Evolutionary conservation across 2,113 vertebrate genomes (phyloP).

Genomic region (Raja brachyura): DNA sequence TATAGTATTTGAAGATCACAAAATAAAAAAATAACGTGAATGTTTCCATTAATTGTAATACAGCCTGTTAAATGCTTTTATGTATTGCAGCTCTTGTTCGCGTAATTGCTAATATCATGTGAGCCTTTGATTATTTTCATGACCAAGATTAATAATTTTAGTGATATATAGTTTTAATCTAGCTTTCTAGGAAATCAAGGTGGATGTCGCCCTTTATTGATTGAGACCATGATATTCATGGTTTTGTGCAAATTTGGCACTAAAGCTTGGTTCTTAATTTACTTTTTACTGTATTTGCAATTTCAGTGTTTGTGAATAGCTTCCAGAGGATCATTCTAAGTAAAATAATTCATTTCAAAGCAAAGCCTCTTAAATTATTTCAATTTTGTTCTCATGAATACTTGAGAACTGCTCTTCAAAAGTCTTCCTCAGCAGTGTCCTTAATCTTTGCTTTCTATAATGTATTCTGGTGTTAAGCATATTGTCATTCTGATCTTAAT

Average conservation of each 20-base stretch:
- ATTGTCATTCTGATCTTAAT: background rate
- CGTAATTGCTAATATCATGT: background rate
- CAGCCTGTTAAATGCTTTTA: background rate
- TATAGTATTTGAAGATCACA: background rate
- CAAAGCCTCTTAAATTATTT: background rate
- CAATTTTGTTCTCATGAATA: background rate
- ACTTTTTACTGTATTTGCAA: background rate
- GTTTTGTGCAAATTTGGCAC: background rate
- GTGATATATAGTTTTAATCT: background rate
- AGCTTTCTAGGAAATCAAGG: background rate
- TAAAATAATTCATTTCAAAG: background rate
- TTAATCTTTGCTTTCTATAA: background rate
- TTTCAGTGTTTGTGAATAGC: background rate
- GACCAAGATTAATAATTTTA: background rate
- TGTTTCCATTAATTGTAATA: background rate
- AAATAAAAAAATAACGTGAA: background rate
- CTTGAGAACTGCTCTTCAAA: background rate
- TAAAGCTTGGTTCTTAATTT: conserved; percentile 4
- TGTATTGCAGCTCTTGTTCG: background rate
- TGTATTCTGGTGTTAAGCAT: background rate
- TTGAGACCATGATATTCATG: background rate
- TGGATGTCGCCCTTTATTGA: background rate
- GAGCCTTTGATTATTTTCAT: background rate
- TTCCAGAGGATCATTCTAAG: background rate
- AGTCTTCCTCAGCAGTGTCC: background rate